A percentile compares a stretch with the other conserved stretches of the same genome.
phyloP scores from a whole-genome alignment of 2,888 invertebrate genomes.

The Prosopocoilus inquinatus region DNA sequence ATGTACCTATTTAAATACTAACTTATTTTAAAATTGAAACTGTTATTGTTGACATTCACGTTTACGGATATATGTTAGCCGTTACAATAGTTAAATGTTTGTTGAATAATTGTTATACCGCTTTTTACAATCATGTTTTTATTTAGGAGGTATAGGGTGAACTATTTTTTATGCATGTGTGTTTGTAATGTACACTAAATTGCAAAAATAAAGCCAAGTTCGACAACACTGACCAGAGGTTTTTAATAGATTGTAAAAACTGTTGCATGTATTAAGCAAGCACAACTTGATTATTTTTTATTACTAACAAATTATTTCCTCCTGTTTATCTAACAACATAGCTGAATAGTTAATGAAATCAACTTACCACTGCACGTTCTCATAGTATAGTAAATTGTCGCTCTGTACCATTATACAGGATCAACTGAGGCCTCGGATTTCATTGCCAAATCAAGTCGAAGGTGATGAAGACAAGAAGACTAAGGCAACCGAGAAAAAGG shows the following conservation, averaged over 20 bases:
- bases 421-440: conserved; percentile 53
- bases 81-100: neutral
- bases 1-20: conserved; percentile 53
- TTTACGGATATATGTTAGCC: neutral
- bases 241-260: no score
- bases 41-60: no score
- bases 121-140: neutral
- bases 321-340: no score
- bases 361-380: conserved; percentile 4
- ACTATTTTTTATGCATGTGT: conserved; percentile 1
- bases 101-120: neutral
- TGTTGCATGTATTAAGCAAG: no score
- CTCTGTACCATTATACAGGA: conserved; percentile 46
- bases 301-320: no score
- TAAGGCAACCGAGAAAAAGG: conserved; percentile 20
- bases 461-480: conserved; percentile 32
- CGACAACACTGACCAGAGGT: neutral
- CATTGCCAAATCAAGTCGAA: conserved; percentile 56
- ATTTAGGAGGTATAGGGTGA: conserved; percentile 1
- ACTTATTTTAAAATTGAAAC: conserved; percentile 13
- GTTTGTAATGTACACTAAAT: neutral
- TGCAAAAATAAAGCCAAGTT: conserved; percentile 1
- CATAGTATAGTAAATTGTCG: conserved; percentile 45
- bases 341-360: neutral
- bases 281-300: no score